Percentiles rank a stretch among this genome's conserved stretches.
Evolutionary conservation across 2,797 vertebrate species (phyloP).

Genomic region (Parotocinclus haroldoi): DNA sequence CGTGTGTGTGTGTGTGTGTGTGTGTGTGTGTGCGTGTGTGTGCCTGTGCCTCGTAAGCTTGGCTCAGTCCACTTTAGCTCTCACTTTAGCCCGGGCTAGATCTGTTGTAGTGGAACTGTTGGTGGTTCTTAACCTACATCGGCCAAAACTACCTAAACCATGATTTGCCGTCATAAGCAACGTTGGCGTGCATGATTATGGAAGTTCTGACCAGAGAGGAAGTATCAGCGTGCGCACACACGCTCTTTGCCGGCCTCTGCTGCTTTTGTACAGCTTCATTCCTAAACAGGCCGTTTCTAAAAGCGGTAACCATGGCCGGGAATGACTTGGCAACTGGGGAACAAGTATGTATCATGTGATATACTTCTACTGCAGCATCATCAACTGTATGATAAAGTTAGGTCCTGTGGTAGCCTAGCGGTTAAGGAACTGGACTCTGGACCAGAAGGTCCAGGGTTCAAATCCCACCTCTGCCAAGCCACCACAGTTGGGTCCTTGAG

Average conservation of each 20-base stretch:
- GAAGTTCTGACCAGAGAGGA: neutral
- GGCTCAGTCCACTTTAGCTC: conserved; percentile 7
- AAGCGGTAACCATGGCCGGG: conserved; percentile 31
- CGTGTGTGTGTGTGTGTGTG: neutral
- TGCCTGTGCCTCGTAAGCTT: neutral
- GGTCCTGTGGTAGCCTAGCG: no score
- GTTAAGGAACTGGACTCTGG: no score
- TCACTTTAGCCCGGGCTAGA: conserved; percentile 2
- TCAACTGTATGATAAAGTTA: no score
- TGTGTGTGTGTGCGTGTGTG: conserved; percentile 1
- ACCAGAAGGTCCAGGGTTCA: no score
- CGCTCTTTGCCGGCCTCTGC: conserved; percentile 9
- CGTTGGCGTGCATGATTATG: neutral
- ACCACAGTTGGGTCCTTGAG: no score
- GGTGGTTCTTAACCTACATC: no score
- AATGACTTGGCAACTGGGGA: conserved; percentile 26
- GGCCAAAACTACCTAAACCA: no score
- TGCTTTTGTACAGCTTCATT: conserved; percentile 37
- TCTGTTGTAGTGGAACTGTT: no score
- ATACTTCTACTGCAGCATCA: neutral
- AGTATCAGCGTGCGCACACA: conserved; percentile 25
- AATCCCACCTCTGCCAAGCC: no score
- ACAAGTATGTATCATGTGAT: conserved; percentile 1
- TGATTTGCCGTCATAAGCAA: no score
- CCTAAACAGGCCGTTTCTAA: conserved; percentile 29